Conservation (phyloP, 2,888 invertebrate species). For the Ferrisia virgata region DNA sequence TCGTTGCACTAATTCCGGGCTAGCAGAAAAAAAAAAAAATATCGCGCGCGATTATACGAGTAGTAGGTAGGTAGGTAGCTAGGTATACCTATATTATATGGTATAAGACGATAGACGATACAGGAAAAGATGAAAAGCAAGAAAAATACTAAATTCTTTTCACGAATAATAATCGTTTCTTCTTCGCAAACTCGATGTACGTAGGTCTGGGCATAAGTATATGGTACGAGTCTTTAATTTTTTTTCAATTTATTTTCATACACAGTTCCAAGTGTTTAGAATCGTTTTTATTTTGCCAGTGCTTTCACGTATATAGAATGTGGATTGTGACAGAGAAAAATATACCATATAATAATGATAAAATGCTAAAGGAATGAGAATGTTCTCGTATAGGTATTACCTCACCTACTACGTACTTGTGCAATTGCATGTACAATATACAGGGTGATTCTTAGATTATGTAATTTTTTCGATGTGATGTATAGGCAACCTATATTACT, state of each 20-base stretch:
- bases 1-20: background rate
- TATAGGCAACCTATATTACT: too few relatives aligned
- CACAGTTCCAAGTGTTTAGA: background rate
- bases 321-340: background rate
- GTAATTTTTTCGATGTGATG: too few relatives aligned
- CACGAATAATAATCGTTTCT: background rate
- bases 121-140: constrained; percentile 6
- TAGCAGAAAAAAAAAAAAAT: background rate
- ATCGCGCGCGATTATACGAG: background rate
- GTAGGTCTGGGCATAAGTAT: too few relatives aligned
- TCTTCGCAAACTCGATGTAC: background rate
- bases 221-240: background rate
- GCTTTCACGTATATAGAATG: background rate
- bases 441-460: background rate
- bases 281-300: background rate
- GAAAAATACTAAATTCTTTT: constrained; percentile 16
- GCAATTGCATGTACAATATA: too few relatives aligned
- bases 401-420: too few relatives aligned
- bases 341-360: background rate
- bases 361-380: background rate
- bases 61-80: too few relatives aligned
- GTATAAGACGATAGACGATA: too few relatives aligned
- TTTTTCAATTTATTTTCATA: constrained; percentile 12
- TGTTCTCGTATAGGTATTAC: background rate
- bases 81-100: too few relatives aligned